Conservation (phyloP, 2,113 vertebrate genomes). For the Myotis davidii region DNA sequence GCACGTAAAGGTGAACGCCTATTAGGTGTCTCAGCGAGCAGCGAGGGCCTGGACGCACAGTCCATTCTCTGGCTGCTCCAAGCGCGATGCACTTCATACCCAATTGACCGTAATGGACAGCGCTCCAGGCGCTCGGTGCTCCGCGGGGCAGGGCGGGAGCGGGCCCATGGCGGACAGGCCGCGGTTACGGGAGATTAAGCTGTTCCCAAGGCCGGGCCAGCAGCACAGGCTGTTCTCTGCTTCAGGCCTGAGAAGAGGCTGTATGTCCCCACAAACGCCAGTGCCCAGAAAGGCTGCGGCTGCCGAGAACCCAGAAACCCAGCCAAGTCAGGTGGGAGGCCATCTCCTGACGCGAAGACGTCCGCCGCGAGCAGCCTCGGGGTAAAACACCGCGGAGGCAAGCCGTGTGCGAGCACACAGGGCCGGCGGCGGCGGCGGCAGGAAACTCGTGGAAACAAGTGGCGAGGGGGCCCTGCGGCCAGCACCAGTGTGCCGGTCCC, state of each 20-base stretch:
- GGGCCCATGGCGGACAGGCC: too few species aligned
- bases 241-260: background rate
- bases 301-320: background rate
- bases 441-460: accelerated
- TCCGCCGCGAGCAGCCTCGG: accelerated
- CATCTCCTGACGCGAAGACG: accelerated
- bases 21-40: background rate
- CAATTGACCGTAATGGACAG: background rate
- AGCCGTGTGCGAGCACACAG: accelerated
- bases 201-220: background rate
- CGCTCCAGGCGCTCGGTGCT: background rate
- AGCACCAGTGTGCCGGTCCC: background rate
- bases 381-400: accelerated
- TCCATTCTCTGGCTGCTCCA: background rate
- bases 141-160: background rate
- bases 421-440: too few species aligned
- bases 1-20: background rate
- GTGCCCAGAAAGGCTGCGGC: background rate
- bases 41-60: accelerated
- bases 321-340: background rate
- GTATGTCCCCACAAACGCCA: background rate
- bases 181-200: background rate
- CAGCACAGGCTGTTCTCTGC: background rate
- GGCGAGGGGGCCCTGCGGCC: accelerated
- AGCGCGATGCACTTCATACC: background rate